phyloP scores from a whole-genome alignment of 2,797 vertebrate genomes.

The Xenops minutus region DNA sequence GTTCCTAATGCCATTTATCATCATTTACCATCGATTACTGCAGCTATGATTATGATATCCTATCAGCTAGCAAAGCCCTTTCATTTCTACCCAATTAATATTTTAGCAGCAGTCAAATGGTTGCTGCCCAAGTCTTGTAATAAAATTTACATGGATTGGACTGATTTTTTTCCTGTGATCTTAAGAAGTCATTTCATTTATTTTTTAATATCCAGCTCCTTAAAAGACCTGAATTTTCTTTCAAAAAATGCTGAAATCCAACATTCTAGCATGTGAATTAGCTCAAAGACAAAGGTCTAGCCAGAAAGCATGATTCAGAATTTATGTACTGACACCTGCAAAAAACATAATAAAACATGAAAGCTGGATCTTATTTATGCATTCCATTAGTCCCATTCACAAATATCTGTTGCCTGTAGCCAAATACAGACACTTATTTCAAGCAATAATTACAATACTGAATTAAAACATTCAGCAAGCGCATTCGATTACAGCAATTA shows the following conservation, averaged over 20 bases:
- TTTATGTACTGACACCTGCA: background rate
- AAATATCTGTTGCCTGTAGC: constrained; percentile 4
- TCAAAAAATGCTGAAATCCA: constrained; percentile 5
- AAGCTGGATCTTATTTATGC: background rate
- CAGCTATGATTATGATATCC: constrained; percentile 83
- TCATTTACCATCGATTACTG: constrained; percentile 84
- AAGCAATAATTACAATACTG: constrained; percentile 21
- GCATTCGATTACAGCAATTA: constrained; percentile 57
- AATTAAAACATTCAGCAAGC: constrained; percentile 47
- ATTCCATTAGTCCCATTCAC: constrained; percentile 28
- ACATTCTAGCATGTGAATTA: background rate
- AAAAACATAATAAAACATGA: background rate
- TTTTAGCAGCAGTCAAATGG: constrained; percentile 84
- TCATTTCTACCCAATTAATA: constrained; percentile 87
- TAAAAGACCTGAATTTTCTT: constrained; percentile 29
- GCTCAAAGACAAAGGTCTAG: background rate
- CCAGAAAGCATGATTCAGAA: background rate
- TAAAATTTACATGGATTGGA: constrained; percentile 77
- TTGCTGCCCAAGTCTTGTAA: constrained; percentile 76
- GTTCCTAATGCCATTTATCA: constrained; percentile 88
- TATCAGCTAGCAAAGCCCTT: constrained; percentile 79
- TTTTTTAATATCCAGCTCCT: constrained; percentile 29
- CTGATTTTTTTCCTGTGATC: constrained; percentile 31
- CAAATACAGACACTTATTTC: constrained; percentile 30
- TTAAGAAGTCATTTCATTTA: constrained; percentile 45